Base-by-base conservation (phyloP, 2,113 vertebrate species). In the Jaculus jaculus region DNA sequence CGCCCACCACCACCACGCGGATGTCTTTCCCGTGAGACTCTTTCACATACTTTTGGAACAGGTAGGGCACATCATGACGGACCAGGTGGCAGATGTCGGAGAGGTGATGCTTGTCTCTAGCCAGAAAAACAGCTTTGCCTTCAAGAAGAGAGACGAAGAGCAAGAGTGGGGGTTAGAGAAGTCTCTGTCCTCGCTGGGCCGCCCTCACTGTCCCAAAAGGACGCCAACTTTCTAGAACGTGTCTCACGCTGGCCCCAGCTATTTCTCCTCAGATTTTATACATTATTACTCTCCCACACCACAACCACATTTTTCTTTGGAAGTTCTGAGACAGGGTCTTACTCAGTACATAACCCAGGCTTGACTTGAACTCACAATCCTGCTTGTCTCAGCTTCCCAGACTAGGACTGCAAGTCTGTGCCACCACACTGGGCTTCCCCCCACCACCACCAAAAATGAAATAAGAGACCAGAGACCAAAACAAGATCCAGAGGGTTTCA, bases 31-130 rank as follows among this genome's bases (percentile, higher is more conserved):
- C 99, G 0, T 99, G 99, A 2, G 99, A 99, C 96, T 99, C 99
- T 97, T 99, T 99, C 93, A 99, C 98, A 0, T 99, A 99, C 97
- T 99, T 98, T 97, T 99, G 99, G 96, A 99, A 99, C 87, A 99
- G 97, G 98, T 99, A 99, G 77, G 99, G 99, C 24, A 99, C 98
- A 0, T 99, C 99, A 3, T 99, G 99, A 80, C 99, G 99, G 95
- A 99, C 98, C 96, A 99, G 95, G 93, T 99, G 99, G 96, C 99
- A 99, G 96, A 99, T 98, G 96, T 99, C 99, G 4, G 98, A 98
- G 90, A 99, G 98, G 97, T 99, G 99, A 95, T 98, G 99, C 90
- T 99, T 99, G 96, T 99, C 99, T 94, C 98, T 98, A 61, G 99
- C 99, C 93, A 99, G 97, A 97, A 99, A 99, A 94, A 99, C 99